Evolutionary conservation across 2,888 invertebrate species (phyloP).

Genomic region (Helleia helle): DNA sequence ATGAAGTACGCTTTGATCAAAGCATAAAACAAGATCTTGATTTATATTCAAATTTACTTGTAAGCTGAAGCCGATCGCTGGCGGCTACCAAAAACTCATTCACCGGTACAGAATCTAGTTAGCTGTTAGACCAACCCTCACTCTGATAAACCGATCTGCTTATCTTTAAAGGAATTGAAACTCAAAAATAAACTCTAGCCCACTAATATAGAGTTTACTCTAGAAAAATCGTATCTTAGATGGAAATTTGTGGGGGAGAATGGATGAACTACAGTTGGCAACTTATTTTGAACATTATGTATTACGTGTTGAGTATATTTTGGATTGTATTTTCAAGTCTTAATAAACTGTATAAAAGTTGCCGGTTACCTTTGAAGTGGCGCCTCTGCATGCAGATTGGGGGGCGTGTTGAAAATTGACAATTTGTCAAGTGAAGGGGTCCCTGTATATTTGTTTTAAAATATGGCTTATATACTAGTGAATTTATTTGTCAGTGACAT

Average conservation of each 20-base stretch:
- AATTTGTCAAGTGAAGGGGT: slow-evolving; percentile 37
- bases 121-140: slow-evolving; percentile 56
- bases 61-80: slow-evolving; percentile 36
- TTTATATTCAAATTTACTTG: slow-evolving; percentile 3
- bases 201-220: slow-evolving; percentile 11
- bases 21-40: neutral
- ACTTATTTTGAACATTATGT: slow-evolving; percentile 16
- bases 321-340: slow-evolving; percentile 12
- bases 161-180: slow-evolving; percentile 9
- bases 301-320: slow-evolving; percentile 11
- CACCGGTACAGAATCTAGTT: slow-evolving; percentile 66
- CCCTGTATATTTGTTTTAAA: no score
- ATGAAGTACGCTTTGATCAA: no score
- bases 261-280: no score
- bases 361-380: slow-evolving; percentile 68
- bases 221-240: neutral
- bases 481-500: no score
- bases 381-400: slow-evolving; percentile 72
- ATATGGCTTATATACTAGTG: slow-evolving; percentile 8
- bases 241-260: no score
- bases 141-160: slow-evolving; percentile 51
- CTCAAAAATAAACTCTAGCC: neutral
- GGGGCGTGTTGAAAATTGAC: slow-evolving; percentile 40
- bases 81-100: slow-evolving; percentile 73
- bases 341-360: slow-evolving; percentile 40